Conservation (phyloP, 2,888 invertebrate genomes). For the Thereva nobilitata region DNA sequence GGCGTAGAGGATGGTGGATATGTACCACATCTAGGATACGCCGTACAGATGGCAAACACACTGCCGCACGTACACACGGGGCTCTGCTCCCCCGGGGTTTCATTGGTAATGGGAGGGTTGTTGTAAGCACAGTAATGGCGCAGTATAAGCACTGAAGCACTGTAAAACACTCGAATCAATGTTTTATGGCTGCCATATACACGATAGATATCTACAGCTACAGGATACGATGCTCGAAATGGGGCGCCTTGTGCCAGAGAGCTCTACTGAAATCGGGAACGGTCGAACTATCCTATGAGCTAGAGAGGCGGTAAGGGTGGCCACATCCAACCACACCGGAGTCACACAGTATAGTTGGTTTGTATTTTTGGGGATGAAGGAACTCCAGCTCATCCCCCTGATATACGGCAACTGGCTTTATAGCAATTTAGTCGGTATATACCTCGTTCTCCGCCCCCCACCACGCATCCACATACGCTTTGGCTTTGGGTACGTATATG, state of each 20-base stretch:
- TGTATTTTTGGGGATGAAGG: slow-evolving; percentile 31
- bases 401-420: slow-evolving; percentile 34
- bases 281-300: slow-evolving; percentile 14
- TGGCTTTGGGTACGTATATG: slow-evolving; percentile 23
- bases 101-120: slow-evolving; percentile 31
- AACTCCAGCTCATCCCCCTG: neutral
- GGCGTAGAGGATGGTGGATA: slow-evolving; percentile 16
- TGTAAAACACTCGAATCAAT: slow-evolving; percentile 37
- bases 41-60: slow-evolving; percentile 15
- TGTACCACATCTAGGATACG: slow-evolving; percentile 29
- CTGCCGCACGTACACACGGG: neutral
- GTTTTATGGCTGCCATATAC: slow-evolving; percentile 30
- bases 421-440: slow-evolving; percentile 21
- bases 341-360: slow-evolving; percentile 15
- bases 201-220: neutral
- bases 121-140: slow-evolving; percentile 39
- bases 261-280: slow-evolving; percentile 28
- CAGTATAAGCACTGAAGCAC: slow-evolving; percentile 36
- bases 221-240: slow-evolving; percentile 22
- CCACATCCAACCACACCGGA: slow-evolving; percentile 29
- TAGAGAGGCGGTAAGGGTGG: slow-evolving; percentile 26
- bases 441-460: slow-evolving; percentile 4
- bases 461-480: slow-evolving; percentile 19
- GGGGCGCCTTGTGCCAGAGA: slow-evolving; percentile 24
- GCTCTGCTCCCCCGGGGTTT: neutral